These are phyloP conservation scores for Heliconius ismenius DNA, from an alignment of 2,888 invertebrate genomes.

Conservation along the genomic window DNA sequence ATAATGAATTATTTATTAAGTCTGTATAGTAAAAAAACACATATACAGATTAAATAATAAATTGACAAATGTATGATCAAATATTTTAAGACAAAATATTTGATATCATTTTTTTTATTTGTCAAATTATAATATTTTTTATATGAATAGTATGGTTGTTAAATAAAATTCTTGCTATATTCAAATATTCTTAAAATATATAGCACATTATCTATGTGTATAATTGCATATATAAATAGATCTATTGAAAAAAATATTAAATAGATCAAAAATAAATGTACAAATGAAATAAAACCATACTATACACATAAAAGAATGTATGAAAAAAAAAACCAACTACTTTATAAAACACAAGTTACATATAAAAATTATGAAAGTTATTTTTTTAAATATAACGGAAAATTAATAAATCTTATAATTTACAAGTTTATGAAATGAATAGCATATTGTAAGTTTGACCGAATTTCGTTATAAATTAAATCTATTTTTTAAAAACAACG, in stretches of 20 bases:
- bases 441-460: not conserved
- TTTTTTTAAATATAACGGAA: constrained; percentile 4
- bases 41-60: not conserved
- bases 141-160: not conserved
- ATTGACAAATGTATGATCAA: not conserved
- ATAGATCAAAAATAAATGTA: too few species aligned
- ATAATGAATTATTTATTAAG: constrained; percentile 4
- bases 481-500: too few species aligned
- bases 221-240: not conserved
- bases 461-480: too few species aligned
- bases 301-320: not conserved
- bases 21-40: not conserved
- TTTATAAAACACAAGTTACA: not conserved
- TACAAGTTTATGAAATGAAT: constrained; percentile 10
- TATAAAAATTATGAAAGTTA: not conserved
- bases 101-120: not conserved
- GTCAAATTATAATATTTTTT: not conserved
- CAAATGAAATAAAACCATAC: not conserved
- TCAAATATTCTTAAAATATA: not conserved
- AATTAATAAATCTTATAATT: not conserved
- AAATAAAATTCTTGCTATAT: not conserved
- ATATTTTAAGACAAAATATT: not conserved
- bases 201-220: not conserved
- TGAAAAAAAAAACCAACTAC: too few species aligned
- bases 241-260: not conserved